Evolutionary conservation across 2,888 invertebrate species (phyloP).

Genomic region (Sinopyrophorus schimmeli): DNA sequence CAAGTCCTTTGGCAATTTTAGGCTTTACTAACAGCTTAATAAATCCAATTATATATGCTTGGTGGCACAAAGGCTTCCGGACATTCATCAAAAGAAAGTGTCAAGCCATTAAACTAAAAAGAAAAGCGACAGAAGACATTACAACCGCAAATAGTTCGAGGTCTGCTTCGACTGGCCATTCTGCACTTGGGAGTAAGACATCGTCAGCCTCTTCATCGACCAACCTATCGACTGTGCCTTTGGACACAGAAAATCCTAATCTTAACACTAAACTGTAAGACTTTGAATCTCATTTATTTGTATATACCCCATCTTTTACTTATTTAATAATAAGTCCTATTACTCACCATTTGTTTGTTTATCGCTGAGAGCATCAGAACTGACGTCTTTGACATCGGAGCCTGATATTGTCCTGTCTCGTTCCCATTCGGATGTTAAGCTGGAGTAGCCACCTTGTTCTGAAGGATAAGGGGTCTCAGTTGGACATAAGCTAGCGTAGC

Average conservation of each 20-base stretch:
- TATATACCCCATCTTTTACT: neutral
- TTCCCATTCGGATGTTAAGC: constrained; percentile 44
- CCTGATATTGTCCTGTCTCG: constrained; percentile 41
- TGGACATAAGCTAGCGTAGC: constrained; percentile 45
- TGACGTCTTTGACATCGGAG: constrained; percentile 43
- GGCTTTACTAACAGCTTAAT: constrained; percentile 65
- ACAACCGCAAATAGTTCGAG: neutral
- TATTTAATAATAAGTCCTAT: neutral
- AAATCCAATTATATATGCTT: constrained; percentile 69
- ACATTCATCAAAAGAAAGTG: constrained; percentile 55
- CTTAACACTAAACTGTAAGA: constrained; percentile 2
- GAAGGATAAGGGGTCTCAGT: constrained; percentile 40
- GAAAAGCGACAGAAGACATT: constrained; percentile 12
- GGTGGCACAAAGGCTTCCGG: constrained; percentile 72
- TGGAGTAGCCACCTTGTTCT: constrained; percentile 32
- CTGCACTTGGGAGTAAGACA: constrained; percentile 9
- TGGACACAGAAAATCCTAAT: constrained; percentile 1
- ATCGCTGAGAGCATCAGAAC: constrained; percentile 42
- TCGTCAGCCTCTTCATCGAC: constrained; percentile 9
- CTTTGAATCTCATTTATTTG: too few relatives aligned
- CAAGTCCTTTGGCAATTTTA: constrained; percentile 63
- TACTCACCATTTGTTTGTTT: constrained; percentile 45
- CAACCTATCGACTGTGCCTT: constrained; percentile 1
- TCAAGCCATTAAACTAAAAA: constrained; percentile 32
- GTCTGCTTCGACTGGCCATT: constrained; percentile 1